These are phyloP conservation scores for Abrostola triplasia DNA, from an alignment of 2,888 invertebrate species.

Conservation along the genomic window DNA sequence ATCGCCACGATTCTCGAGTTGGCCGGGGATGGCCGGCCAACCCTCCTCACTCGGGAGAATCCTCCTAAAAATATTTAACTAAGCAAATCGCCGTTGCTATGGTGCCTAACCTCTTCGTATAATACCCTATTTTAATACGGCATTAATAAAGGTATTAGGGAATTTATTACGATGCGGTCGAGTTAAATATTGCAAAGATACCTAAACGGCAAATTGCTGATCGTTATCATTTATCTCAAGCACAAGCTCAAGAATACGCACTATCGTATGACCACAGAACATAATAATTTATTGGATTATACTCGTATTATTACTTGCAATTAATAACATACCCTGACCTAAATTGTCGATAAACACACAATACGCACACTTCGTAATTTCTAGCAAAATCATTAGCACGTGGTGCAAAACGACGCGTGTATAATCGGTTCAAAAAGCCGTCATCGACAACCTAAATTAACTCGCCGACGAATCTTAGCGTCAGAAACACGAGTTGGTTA, in stretches of 20 bases:
- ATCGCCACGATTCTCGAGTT: conserved; percentile 84
- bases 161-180: conserved; percentile 37
- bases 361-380: conserved; percentile 18
- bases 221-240: conserved; percentile 5
- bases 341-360: conserved; percentile 32
- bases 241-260: neutral
- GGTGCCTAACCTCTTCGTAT: conserved; percentile 60
- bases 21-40: conserved; percentile 76
- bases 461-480: conserved; percentile 62
- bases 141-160: conserved; percentile 53
- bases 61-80: conserved; percentile 82
- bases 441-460: conserved; percentile 63
- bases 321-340: conserved; percentile 18
- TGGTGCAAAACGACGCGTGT: conserved; percentile 57
- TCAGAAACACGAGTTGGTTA: conserved; percentile 68
- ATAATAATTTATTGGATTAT: conserved; percentile 6
- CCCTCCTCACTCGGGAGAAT: conserved; percentile 81
- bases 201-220: conserved; percentile 17
- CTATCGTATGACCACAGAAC: neutral
- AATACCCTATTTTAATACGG: conserved; percentile 58
- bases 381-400: conserved; percentile 43
- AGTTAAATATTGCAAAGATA: conserved; percentile 20
- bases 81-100: conserved; percentile 65
- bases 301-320: conserved; percentile 10
- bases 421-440: conserved; percentile 64